Base-by-base conservation (phyloP, 1,140 invertebrate species). In the Luehdorfia chinensis region DNA sequence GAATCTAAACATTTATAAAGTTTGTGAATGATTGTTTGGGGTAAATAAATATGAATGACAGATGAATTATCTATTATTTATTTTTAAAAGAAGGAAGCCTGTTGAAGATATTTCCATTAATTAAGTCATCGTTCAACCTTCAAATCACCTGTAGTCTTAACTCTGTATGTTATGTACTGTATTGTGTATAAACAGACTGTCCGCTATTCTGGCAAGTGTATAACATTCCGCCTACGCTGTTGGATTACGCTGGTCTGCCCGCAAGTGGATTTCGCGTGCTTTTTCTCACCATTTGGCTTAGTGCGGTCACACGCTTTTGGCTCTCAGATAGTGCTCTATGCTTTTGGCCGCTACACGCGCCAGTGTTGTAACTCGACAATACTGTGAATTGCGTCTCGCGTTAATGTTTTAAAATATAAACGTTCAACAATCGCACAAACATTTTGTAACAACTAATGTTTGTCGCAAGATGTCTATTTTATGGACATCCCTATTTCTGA, bases 231-330 rank as follows among this genome's bases (percentile, higher is more conserved):
- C 71, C 74, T 56, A 75, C 71, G 60, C 39, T 13, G 30, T 23
- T 32, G 46, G 13, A 51, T 39, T 33, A 28, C 41, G 47, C 32
- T 49, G 47, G 50, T 58, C 48, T 68, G 59, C 46, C 37, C 53
- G 51, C 56, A 56, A 73, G 71, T 73, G 43, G 49, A 64, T 69
- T 64, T 63, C 60, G 65, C 56, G 66, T 67, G 61, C 63, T 75
- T 76, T 76, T 68, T 63, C 59, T 55, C 62, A 59, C 44, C 73
- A 68, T 59, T 75, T 69, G 62, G 47, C 53, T 66, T 60, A 50
- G 43, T 13, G 39, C 39, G 39, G 39, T 15, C 39, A 28, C 39
- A 28, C 36, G 39, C 32, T 45, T 50, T n/a, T n/a, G n/a, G n/a
- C n/a, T n/a, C n/a, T n/a, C n/a, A n/a, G n/a, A n/a, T n/a, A n/a